Evolutionary conservation across 2,797 vertebrate species (phyloP).

Genomic region (Lepilemur ruficaudatus): DNA sequence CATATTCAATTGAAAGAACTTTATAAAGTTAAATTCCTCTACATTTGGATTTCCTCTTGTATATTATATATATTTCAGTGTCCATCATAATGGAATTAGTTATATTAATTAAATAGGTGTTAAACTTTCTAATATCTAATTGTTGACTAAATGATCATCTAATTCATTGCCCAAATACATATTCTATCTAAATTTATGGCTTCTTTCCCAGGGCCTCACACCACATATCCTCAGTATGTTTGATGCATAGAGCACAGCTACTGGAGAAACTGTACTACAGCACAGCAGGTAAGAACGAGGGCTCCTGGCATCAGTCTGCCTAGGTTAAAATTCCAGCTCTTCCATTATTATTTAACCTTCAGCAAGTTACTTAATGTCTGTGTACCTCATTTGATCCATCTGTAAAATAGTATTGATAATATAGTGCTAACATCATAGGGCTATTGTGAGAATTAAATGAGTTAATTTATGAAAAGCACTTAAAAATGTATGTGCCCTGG

Average conservation of each 20-base stretch:
- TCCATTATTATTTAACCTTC: neutral
- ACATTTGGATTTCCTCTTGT: neutral
- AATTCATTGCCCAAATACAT: neutral
- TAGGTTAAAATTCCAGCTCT: neutral
- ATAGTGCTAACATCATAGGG: neutral
- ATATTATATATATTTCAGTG: neutral
- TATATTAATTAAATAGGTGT: neutral
- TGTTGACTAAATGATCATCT: neutral
- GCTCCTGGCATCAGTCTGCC: neutral
- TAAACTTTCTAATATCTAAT: slow-evolving; percentile 13
- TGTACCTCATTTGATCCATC: neutral
- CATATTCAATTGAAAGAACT: neutral
- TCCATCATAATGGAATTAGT: neutral
- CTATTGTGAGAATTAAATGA: neutral
- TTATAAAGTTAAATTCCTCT: neutral
- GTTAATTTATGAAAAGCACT: slow-evolving; percentile 11
- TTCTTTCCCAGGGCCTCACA: neutral
- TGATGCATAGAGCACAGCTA: neutral
- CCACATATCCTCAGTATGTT: neutral
- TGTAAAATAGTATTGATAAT: neutral
- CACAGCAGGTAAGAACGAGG: neutral
- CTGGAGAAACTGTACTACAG: neutral
- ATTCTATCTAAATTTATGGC: neutral
- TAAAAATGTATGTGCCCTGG: neutral
- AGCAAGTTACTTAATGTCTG: neutral